Conservation (phyloP, 2,888 invertebrate species). For the Philereme transversata region DNA sequence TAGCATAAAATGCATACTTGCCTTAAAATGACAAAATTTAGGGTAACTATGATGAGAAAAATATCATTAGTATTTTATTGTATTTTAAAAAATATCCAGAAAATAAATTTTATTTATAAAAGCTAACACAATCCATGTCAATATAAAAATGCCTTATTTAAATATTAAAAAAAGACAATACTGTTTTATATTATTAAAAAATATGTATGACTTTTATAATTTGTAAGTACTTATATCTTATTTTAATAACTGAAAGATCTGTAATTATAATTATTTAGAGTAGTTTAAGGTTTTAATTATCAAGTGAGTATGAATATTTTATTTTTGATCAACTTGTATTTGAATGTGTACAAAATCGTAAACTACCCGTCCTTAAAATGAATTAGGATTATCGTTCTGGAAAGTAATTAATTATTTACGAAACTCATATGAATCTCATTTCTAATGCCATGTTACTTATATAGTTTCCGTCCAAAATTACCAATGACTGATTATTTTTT, state of each 20-base stretch:
- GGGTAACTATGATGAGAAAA: slow-evolving; percentile 34
- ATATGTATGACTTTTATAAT: slow-evolving; percentile 2
- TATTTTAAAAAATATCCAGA: slow-evolving; percentile 1
- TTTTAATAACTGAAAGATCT: background rate
- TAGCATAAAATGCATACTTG: slow-evolving; percentile 71
- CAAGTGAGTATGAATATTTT: slow-evolving; percentile 5
- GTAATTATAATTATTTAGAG: slow-evolving; percentile 10
- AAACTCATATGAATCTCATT: slow-evolving; percentile 57
- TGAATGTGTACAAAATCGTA: slow-evolving; percentile 17
- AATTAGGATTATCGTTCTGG: slow-evolving; percentile 13
- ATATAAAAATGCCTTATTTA: background rate
- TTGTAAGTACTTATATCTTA: slow-evolving; percentile 3
- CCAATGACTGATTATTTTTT: slow-evolving; percentile 75
- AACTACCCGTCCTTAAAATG: slow-evolving; percentile 55
- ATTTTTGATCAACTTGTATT: slow-evolving; percentile 5
- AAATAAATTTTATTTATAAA: background rate
- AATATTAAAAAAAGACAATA: slow-evolving; percentile 17
- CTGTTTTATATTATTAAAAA: slow-evolving; percentile 16
- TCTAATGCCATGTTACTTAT: slow-evolving; percentile 70
- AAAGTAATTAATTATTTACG: slow-evolving; percentile 16
- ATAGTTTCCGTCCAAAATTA: slow-evolving; percentile 81
- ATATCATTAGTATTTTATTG: slow-evolving; percentile 16
- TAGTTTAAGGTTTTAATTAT: slow-evolving; percentile 1
- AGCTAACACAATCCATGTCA: background rate
- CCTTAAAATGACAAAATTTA: slow-evolving; percentile 44